Base-by-base conservation (phyloP, 2,888 invertebrate species). In the Ichneumon xanthorius region DNA sequence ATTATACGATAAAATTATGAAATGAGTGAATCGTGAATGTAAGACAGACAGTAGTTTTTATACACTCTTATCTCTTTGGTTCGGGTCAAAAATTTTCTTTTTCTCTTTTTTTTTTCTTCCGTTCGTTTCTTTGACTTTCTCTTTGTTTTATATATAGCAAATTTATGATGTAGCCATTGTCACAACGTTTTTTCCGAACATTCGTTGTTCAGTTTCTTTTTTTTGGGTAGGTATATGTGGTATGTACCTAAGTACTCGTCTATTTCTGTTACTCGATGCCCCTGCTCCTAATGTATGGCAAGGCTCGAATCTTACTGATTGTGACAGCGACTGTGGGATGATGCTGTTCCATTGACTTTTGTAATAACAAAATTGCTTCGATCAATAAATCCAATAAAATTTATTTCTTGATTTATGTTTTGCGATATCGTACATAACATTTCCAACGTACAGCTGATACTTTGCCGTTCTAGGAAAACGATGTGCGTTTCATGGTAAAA, bases 301-400 rank as follows among this genome's bases (percentile, higher is more conserved):
- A 80, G 68, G 80, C 84, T 84, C 68, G 67, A 85, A 79, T 73
- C 40, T 79, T 77, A 85, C 76, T 63, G 65, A 88, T 86, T 79
- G 86, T 87, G 81, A 82, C 76, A 76, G 87, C 76, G 86, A 85
- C 86, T 83, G 85, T 72, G 73, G 78, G 45, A 84, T 85, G 80
- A 82, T 80, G 75, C 83, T 82, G 87, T 85, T 88, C 81, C 84
- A 89, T 63, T 85, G 84, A 91, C 86, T 90, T 91, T 91, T 90
- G 89, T 90, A 88, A 86, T 67, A 88, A 88, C 88, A 86, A 88
- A 88, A 90, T 89, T 88, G 88, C 89, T 90, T 90, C 88, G 80
- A 91, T 90, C 86, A 90, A 90, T 89, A 89, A 90, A 90, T 85
- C 79, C 75, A 88, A 87, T 88, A 88, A 88, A 88, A 88, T 67